These are phyloP conservation scores for Corythaeola cristata DNA, from an alignment of 2,113 vertebrate species.

Conservation along the genomic window DNA sequence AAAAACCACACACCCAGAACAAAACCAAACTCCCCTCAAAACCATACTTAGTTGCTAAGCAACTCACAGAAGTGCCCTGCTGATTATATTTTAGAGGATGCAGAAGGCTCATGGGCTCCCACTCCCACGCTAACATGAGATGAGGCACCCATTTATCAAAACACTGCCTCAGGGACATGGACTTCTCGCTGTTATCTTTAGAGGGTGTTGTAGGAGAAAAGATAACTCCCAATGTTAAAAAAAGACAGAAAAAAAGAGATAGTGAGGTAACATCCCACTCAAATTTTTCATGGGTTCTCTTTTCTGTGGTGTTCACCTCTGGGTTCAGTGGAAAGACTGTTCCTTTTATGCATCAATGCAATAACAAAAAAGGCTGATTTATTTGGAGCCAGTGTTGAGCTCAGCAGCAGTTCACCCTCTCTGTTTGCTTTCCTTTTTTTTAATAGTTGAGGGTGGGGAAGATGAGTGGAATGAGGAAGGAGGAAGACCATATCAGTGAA, in stretches of 20 bases:
- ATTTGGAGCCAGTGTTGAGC: neutral
- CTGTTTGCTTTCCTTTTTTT: neutral
- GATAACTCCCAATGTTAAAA: neutral
- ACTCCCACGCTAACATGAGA: neutral
- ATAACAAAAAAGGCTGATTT: neutral
- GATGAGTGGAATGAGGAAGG: neutral
- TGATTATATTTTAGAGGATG: neutral
- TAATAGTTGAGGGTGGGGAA: neutral
- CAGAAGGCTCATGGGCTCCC: neutral
- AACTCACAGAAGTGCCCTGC: neutral
- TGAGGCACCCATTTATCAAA: neutral
- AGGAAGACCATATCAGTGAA: neutral
- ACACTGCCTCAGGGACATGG: neutral
- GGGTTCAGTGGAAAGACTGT: neutral
- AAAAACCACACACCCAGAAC: neutral
- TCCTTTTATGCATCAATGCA: neutral
- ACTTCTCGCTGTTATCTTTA: neutral
- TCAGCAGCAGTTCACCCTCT: neutral
- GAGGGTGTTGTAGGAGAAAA: neutral
- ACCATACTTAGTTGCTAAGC: conserved; percentile 40
- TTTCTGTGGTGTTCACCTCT: neutral
- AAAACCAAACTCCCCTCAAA: neutral
- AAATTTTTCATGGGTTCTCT: neutral
- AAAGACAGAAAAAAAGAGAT: neutral
- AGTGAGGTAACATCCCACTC: neutral